Percentiles rank a stretch among this genome's conserved stretches.
phyloP scores from a whole-genome alignment of 1,140 invertebrate genomes.

The Triops longicaudatus region DNA sequence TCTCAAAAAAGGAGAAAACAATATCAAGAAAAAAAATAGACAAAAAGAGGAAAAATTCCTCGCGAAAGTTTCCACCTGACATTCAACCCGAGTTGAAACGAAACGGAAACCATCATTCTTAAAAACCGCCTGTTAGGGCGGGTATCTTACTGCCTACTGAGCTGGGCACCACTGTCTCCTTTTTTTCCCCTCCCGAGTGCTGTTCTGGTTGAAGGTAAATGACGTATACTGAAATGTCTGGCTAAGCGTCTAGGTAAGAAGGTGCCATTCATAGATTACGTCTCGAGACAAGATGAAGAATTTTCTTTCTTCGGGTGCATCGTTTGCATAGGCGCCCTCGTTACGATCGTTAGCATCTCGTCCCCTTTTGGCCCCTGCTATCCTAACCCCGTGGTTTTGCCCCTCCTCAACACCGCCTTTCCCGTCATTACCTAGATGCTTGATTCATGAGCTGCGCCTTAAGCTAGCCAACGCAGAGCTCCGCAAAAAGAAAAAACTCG shows the following conservation, averaged over 20 bases:
- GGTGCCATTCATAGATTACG: conserved; percentile 14
- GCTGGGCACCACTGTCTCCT: too few relatives aligned
- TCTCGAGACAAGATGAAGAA: conserved; percentile 2
- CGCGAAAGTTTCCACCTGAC: too few relatives aligned
- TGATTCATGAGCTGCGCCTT: conserved; percentile 1
- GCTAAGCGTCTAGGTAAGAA: background rate
- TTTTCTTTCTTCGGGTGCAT: background rate
- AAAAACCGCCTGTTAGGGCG: too few relatives aligned
- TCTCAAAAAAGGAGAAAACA: too few relatives aligned
- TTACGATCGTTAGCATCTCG: conserved; percentile 7
- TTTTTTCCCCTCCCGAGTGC: too few relatives aligned
- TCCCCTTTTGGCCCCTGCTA: conserved; percentile 13
- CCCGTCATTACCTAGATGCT: conserved; percentile 1
- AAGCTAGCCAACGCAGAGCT: background rate
- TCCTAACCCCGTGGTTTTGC: conserved; percentile 14
- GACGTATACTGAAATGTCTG: too few relatives aligned
- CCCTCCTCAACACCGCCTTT: conserved; percentile 10
- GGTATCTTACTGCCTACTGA: too few relatives aligned
- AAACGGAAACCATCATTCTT: too few relatives aligned
- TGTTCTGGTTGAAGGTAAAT: too few relatives aligned
- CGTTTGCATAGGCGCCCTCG: conserved; percentile 13
- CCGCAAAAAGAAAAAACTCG: background rate
- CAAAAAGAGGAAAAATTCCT: too few relatives aligned
- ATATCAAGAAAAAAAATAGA: too few relatives aligned
- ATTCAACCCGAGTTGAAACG: too few relatives aligned